phyloP scores from a whole-genome alignment of 2,797 vertebrate species.

The Antennarius maculatus region DNA sequence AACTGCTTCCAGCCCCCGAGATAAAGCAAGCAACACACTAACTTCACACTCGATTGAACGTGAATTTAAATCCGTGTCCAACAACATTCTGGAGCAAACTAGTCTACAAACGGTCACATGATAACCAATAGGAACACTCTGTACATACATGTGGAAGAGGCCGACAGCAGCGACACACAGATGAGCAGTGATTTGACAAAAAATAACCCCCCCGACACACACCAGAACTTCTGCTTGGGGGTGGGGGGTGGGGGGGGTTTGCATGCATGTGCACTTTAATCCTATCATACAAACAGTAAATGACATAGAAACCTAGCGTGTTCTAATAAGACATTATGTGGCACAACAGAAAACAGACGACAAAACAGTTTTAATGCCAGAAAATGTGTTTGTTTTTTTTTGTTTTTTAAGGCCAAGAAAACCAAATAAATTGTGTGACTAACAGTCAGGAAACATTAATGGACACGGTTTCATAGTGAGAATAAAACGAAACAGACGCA shows the following conservation, averaged over 20 bases:
- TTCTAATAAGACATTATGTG: constrained; percentile 81
- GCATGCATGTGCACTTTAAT: constrained; percentile 51
- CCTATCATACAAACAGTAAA: constrained; percentile 60
- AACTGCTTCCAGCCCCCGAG: constrained; percentile 69
- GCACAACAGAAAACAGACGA: constrained; percentile 55
- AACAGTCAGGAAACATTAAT: no score
- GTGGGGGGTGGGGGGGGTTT: no score
- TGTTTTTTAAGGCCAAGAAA: constrained; percentile 67
- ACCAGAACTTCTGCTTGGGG: no score
- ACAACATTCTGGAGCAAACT: constrained; percentile 66
- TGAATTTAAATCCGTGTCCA: constrained; percentile 61
- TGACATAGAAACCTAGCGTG: constrained; percentile 64
- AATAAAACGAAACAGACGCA: not conserved
- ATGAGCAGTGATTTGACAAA: constrained; percentile 69
- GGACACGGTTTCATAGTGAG: not conserved
- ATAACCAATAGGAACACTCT: constrained; percentile 65
- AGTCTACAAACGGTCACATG: constrained; percentile 68
- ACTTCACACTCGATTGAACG: constrained; percentile 61
- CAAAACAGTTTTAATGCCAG: constrained; percentile 48
- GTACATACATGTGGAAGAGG: constrained; percentile 60
- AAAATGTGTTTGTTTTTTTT: constrained; percentile 6
- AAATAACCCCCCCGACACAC: constrained; percentile 40
- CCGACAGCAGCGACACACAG: constrained; percentile 32
- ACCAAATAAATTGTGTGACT: constrained; percentile 26
- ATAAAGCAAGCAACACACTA: constrained; percentile 73